A percentile compares a stretch with the other conserved stretches of the same genome.
These are phyloP conservation scores for Orthochromis malagaraziensis DNA, from an alignment of 2,113 vertebrate genomes.

Conservation along the genomic window DNA sequence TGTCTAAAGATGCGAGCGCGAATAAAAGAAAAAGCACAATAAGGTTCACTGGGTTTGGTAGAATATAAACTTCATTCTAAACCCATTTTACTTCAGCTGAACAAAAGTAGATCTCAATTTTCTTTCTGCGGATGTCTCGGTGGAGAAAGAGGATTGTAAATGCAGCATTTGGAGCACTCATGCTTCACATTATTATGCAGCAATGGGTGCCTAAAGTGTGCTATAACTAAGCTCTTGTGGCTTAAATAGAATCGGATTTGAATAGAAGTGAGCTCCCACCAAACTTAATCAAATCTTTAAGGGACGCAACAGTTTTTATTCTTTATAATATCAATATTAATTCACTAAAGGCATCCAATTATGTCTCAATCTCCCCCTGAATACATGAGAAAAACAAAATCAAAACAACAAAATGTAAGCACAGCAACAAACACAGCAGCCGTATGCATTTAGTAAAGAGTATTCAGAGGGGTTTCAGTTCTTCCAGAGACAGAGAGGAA, in stretches of 20 bases:
- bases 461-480: neutral
- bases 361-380: neutral
- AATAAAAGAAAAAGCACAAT: neutral
- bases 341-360: neutral
- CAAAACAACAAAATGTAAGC: neutral
- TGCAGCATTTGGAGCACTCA: neutral
- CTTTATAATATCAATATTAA: neutral
- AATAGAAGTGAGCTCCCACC: neutral
- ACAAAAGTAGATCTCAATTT: neutral
- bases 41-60: neutral
- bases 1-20: rapidly evolving
- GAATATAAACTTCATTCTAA: neutral
- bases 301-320: neutral
- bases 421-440: neutral
- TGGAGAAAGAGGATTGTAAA: neutral
- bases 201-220: neutral
- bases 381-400: neutral
- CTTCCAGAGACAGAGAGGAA: neutral
- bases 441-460: neutral
- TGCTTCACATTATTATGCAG: neutral
- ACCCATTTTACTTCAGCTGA: neutral
- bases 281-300: neutral
- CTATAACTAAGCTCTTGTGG: neutral
- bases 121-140: neutral
- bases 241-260: neutral